Evolutionary conservation across 1,140 invertebrate genomes (phyloP).

Genomic region (Megalopta genalis): DNA sequence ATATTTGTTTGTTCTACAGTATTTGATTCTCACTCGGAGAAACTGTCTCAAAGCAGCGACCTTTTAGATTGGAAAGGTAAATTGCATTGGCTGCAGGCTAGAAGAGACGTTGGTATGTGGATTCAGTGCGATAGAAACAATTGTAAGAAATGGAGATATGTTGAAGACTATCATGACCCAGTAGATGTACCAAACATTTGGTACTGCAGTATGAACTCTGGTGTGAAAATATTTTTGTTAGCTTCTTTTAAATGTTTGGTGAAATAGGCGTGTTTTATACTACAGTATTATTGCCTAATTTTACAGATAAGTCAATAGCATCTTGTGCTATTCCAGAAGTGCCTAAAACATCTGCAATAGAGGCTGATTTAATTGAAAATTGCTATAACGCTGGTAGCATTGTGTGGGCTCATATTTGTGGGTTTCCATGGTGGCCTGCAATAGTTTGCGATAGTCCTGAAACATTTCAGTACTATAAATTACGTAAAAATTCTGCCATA

Average conservation of each 20-base stretch:
- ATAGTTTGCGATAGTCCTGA: slow-evolving; percentile 87
- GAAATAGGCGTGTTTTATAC: slow-evolving; percentile 16
- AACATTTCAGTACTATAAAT: slow-evolving; percentile 82
- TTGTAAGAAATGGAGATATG: slow-evolving; percentile 83
- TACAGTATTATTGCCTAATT: background rate
- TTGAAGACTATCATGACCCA: slow-evolving; percentile 81
- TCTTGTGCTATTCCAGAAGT: slow-evolving; percentile 80
- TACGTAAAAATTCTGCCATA: slow-evolving; percentile 78
- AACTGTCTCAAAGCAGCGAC: slow-evolving; percentile 3
- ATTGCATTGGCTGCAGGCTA: slow-evolving; percentile 77
- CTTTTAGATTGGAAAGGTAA: slow-evolving; percentile 27
- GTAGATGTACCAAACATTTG: slow-evolving; percentile 82
- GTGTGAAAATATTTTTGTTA: slow-evolving; percentile 63
- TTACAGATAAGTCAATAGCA: slow-evolving; percentile 78
- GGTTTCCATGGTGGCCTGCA: slow-evolving; percentile 87
- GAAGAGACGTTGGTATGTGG: slow-evolving; percentile 81
- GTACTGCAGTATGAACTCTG: slow-evolving; percentile 83
- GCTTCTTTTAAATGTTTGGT: background rate
- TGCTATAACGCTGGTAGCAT: slow-evolving; percentile 83
- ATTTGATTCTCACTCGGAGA: background rate
- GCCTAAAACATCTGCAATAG: slow-evolving; percentile 44
- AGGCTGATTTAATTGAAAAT: slow-evolving; percentile 81
- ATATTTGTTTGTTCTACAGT: slow-evolving; percentile 14
- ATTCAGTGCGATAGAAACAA: slow-evolving; percentile 81
- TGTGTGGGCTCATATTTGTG: slow-evolving; percentile 83